These are phyloP conservation scores for Eubucco bourcierii DNA, from an alignment of 2,113 vertebrate genomes.

Conservation along the genomic window DNA sequence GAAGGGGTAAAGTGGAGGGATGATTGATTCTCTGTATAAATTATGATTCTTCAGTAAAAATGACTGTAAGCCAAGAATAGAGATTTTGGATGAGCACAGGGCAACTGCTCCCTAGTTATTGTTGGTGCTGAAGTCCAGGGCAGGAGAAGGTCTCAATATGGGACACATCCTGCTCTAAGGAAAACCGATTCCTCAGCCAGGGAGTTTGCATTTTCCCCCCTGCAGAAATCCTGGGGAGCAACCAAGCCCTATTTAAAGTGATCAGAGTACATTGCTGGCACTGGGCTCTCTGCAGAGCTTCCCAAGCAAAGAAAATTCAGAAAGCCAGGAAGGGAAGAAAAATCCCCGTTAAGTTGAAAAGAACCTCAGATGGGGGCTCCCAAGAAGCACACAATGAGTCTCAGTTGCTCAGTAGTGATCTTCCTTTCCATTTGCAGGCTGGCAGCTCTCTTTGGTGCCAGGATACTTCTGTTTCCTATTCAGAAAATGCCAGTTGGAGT, in stretches of 20 bases:
- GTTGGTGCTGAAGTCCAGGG: background rate
- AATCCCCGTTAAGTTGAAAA: background rate
- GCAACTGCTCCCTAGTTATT: background rate
- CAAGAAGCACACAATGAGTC: background rate
- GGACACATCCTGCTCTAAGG: background rate
- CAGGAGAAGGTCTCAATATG: background rate
- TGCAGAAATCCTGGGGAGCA: background rate
- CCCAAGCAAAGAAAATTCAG: background rate
- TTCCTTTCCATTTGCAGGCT: background rate
- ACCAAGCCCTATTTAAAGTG: background rate
- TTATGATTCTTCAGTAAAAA: background rate
- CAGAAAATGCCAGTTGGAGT: background rate
- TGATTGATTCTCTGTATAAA: background rate
- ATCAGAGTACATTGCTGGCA: background rate
- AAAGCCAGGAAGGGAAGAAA: background rate
- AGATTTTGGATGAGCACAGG: background rate
- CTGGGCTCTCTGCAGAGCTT: background rate
- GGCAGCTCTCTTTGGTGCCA: background rate
- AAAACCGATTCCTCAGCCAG: background rate
- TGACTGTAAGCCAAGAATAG: background rate
- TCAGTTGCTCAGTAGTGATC: background rate
- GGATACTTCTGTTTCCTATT: background rate
- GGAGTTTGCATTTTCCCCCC: background rate
- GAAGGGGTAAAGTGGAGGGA: background rate
- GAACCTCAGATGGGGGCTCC: background rate